Conservation (phyloP, 2,113 vertebrate genomes). For the Platichthys flesus region DNA sequence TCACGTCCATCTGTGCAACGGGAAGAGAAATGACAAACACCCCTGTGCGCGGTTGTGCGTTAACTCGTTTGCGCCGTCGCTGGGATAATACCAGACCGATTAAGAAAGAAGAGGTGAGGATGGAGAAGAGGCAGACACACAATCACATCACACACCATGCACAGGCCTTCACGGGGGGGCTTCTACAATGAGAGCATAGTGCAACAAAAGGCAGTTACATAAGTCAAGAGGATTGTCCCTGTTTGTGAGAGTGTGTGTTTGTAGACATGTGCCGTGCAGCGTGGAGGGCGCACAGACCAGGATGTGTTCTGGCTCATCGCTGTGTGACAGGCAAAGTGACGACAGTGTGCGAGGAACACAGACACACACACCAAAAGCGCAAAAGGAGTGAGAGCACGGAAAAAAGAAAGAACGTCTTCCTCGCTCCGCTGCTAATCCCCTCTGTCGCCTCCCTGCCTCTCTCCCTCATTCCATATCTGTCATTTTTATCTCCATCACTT, state of each 20-base stretch:
- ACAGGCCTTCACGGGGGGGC: slow-evolving; percentile 42
- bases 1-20: slow-evolving; percentile 56
- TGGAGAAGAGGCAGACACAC: slow-evolving; percentile 18
- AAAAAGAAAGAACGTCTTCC: slow-evolving; percentile 35
- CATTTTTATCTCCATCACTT: slow-evolving; percentile 64
- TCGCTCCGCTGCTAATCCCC: slow-evolving; percentile 65
- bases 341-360: neutral
- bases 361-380: neutral
- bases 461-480: slow-evolving; percentile 49
- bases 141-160: slow-evolving; percentile 37
- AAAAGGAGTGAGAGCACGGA: slow-evolving; percentile 16
- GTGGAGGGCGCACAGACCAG: slow-evolving; percentile 25
- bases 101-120: slow-evolving; percentile 12
- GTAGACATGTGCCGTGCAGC: slow-evolving; percentile 14
- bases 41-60: slow-evolving; percentile 6
- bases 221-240: slow-evolving; percentile 63
- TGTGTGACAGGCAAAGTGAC: slow-evolving; percentile 31
- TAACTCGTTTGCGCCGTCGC: neutral
- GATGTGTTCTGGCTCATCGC: slow-evolving; percentile 33
- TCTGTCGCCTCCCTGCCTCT: slow-evolving; percentile 43
- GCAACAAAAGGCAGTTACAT: slow-evolving; percentile 61
- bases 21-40: slow-evolving; percentile 16
- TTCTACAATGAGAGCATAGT: slow-evolving; percentile 42
- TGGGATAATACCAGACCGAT: neutral
- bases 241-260: slow-evolving; percentile 30